Evolutionary conservation across 2,113 vertebrate genomes (phyloP).

Genomic region (Thryonomys swinderianus): DNA sequence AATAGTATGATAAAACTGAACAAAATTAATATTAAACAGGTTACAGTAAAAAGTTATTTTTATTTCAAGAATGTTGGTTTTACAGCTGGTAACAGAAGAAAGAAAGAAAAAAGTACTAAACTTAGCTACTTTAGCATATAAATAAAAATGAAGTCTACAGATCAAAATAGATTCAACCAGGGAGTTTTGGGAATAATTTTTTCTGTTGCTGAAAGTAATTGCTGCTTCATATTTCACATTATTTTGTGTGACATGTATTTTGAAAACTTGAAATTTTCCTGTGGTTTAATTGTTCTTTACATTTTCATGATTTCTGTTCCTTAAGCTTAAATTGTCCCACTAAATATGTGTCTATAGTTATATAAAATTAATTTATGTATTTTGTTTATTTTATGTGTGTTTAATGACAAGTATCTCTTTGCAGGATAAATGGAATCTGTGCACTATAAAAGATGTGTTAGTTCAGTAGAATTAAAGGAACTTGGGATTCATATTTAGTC

Average conservation of each 20-base stretch:
- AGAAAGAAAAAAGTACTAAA: conserved; percentile 54
- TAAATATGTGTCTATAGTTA: neutral
- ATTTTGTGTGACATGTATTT: conserved; percentile 36
- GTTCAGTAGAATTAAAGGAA: conserved; percentile 35
- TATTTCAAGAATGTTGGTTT: conserved; percentile 51
- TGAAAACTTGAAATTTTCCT: neutral
- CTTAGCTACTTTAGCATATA: conserved; percentile 37
- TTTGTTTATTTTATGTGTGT: neutral
- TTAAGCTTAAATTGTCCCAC: neutral
- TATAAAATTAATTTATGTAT: neutral
- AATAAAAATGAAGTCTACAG: conserved; percentile 29
- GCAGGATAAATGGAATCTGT: neutral
- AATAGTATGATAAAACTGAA: conserved; percentile 45
- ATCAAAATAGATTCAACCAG: conserved; percentile 63
- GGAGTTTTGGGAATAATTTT: conserved; percentile 59
- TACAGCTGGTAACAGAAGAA: conserved; percentile 59
- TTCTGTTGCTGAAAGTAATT: conserved; percentile 35
- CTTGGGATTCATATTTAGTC: conserved; percentile 16
- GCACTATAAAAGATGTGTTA: conserved; percentile 56
- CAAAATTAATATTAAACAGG: conserved; percentile 61
- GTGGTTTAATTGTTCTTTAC: neutral
- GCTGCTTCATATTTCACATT: conserved; percentile 40
- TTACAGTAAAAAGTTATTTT: conserved; percentile 63
- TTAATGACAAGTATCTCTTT: neutral
- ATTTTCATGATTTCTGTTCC: neutral